Conservation (phyloP, 2,797 vertebrate genomes). For the Xenopus petersii region DNA sequence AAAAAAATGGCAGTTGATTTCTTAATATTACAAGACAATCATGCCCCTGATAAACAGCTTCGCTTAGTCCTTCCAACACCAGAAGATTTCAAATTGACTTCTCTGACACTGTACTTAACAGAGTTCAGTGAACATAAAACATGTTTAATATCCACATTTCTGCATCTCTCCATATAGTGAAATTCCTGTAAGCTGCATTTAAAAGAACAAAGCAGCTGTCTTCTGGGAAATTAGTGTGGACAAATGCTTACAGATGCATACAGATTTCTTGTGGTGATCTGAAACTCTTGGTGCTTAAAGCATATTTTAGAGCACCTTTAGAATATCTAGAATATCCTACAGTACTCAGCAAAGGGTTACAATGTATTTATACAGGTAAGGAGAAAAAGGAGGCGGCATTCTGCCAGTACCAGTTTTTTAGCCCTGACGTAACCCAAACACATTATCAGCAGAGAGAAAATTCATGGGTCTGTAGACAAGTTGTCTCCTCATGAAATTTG, state of each 20-base stretch:
- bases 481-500: constrained; percentile 1
- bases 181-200: constrained; percentile 2
- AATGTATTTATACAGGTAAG: neutral
- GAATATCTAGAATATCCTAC: constrained; percentile 10
- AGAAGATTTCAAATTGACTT: neutral
- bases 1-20: neutral
- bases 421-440: neutral
- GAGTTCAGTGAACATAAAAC: neutral
- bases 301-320: neutral
- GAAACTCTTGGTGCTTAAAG: neutral
- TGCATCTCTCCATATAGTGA: neutral
- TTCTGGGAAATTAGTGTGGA: constrained; percentile 13
- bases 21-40: neutral
- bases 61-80: neutral
- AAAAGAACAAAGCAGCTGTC: neutral
- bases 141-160: neutral
- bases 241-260: neutral
- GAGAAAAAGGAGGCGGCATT: neutral
- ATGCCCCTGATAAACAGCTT: neutral
- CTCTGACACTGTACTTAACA: neutral
- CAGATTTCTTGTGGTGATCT: too few relatives aligned
- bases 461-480: neutral
- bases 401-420: neutral
- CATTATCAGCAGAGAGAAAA: neutral
- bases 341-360: constrained; percentile 17